Evolutionary conservation across 2,113 vertebrate species (phyloP).

Genomic region (Rana temporaria): DNA sequence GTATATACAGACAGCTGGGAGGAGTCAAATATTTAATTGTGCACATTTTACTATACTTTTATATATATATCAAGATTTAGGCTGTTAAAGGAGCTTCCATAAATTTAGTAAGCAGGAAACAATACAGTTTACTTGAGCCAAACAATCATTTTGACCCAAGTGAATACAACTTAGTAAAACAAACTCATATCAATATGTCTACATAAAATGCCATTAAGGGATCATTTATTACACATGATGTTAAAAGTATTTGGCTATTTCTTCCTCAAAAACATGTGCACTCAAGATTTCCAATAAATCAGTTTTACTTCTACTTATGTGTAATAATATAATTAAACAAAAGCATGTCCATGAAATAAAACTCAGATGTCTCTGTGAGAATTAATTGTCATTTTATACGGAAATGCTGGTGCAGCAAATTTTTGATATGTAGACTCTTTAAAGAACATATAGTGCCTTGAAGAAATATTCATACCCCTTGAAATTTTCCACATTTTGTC

Average conservation of each 20-base stretch:
- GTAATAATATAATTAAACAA: conserved; percentile 53
- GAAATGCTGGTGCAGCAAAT: background rate
- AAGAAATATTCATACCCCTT: no score
- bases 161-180: conserved; percentile 33
- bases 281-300: conserved; percentile 49
- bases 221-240: conserved; percentile 42
- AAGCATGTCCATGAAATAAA: conserved; percentile 50
- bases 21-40: no score
- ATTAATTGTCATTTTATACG: background rate
- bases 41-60: no score
- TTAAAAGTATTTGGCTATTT: conserved; percentile 48
- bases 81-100: background rate
- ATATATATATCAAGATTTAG: background rate
- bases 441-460: background rate
- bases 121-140: conserved; percentile 5
- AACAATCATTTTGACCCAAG: conserved; percentile 1
- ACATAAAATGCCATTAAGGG: conserved; percentile 41
- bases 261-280: conserved; percentile 30
- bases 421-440: background rate
- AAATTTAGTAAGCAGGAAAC: conserved; percentile 14
- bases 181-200: conserved; percentile 36
- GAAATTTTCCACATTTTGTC: no score
- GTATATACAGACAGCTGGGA: no score
- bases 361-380: conserved; percentile 31
- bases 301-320: conserved; percentile 43